A percentile compares a stretch with the other conserved stretches of the same genome.
These are phyloP conservation scores for Ceyx melanurus DNA, from an alignment of 2,113 vertebrate genomes.

Conservation along the genomic window DNA sequence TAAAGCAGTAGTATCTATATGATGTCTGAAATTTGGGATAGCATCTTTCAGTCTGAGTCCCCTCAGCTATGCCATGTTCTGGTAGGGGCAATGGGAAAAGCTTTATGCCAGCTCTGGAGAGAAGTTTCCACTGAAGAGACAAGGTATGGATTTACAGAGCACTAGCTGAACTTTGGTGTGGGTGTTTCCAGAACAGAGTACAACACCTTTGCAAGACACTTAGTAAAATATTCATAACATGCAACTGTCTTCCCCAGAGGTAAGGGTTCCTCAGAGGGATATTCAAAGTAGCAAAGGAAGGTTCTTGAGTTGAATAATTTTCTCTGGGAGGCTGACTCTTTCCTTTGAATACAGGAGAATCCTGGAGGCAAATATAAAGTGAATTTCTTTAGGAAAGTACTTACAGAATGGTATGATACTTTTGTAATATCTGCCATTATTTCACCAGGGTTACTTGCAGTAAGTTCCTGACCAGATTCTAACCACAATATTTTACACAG, in stretches of 20 bases:
- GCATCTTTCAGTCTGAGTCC: neutral
- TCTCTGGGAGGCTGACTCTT: neutral
- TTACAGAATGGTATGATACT: neutral
- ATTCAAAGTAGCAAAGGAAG: neutral
- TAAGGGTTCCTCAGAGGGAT: neutral
- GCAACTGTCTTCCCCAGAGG: neutral
- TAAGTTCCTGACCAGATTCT: neutral
- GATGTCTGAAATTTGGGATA: neutral
- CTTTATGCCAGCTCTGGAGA: neutral
- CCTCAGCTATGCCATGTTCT: neutral
- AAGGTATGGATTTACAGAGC: neutral
- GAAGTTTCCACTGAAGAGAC: rapidly evolving
- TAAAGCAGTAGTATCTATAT: neutral
- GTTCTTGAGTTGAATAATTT: neutral
- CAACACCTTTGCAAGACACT: rapidly evolving
- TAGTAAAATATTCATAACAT: neutral
- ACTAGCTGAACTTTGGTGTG: rapidly evolving
- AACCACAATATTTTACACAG: neutral
- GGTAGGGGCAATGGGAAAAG: neutral
- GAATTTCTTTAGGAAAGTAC: neutral
- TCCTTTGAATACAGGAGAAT: neutral
- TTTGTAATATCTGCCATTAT: neutral
- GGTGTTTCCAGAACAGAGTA: neutral
- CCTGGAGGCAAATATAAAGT: neutral
- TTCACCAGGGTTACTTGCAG: neutral